Percentiles rank a stretch among this genome's conserved stretches.
These are phyloP conservation scores for Drosophila tani DNA, from an alignment of 1,140 invertebrate species.

Conservation along the genomic window DNA sequence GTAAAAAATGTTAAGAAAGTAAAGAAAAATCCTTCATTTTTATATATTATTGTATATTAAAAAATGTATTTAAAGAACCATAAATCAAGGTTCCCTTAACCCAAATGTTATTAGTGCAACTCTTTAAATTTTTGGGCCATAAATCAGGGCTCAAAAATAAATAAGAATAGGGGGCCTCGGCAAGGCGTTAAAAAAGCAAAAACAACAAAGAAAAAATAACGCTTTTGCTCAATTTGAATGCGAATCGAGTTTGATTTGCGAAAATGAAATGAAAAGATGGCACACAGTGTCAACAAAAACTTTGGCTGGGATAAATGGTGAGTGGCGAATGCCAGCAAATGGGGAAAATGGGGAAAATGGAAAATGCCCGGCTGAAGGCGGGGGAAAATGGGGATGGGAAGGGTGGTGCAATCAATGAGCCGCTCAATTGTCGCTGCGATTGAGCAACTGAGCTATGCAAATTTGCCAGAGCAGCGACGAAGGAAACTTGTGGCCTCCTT, in stretches of 20 bases:
- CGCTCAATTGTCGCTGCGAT: constrained; percentile 77
- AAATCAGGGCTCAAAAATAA: constrained; percentile 15
- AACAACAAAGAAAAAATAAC: constrained; percentile 10
- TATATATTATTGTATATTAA: too few relatives aligned
- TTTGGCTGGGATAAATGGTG: constrained; percentile 37
- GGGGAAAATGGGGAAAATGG: constrained; percentile 10
- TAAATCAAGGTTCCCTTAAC: not conserved
- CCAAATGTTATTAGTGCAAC: not conserved
- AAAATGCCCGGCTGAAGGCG: not conserved
- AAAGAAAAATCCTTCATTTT: too few relatives aligned
- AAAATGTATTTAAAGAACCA: too few relatives aligned
- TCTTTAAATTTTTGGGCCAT: not conserved
- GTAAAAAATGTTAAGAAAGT: not conserved
- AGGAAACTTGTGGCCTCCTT: constrained; percentile 13
- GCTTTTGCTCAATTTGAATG: constrained; percentile 72
- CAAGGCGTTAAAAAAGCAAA: constrained; percentile 36
- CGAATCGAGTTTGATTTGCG: constrained; percentile 75
- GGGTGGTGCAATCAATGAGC: constrained; percentile 70
- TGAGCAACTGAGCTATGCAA: constrained; percentile 79
- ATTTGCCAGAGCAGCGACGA: constrained; percentile 42
- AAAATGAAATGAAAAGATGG: constrained; percentile 68
- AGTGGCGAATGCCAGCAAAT: constrained; percentile 10
- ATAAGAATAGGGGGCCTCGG: not conserved
- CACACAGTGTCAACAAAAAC: constrained; percentile 74
- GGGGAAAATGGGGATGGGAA: constrained; percentile 41